Conservation (phyloP, 2,113 vertebrate species). For the Rhadina sibilatrix region DNA sequence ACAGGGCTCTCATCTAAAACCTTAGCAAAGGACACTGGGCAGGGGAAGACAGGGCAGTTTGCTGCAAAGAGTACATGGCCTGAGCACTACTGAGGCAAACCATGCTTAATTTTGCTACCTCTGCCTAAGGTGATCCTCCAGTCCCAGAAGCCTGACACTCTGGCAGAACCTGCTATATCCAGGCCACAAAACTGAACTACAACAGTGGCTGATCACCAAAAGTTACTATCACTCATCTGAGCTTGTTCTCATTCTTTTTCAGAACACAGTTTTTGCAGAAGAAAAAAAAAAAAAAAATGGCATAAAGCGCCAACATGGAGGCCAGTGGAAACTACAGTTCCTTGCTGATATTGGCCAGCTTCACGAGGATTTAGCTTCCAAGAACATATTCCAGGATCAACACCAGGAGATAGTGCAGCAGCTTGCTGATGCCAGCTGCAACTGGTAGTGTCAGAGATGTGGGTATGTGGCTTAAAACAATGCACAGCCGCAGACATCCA, state of each 20-base stretch:
- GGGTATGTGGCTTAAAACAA: background rate
- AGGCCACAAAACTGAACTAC: background rate
- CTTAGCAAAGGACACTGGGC: background rate
- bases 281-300: background rate
- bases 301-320: background rate
- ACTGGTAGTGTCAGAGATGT: background rate
- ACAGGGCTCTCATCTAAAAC: background rate
- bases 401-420: background rate
- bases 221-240: background rate
- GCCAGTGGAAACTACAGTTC: background rate
- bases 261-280: background rate
- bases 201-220: rapidly evolving
- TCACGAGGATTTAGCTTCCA: background rate
- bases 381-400: background rate
- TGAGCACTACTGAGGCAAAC: background rate
- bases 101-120: background rate
- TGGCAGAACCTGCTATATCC: background rate
- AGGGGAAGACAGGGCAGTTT: background rate
- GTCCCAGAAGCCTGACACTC: background rate
- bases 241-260: background rate
- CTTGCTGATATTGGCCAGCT: background rate
- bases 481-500: background rate
- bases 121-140: background rate
- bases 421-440: background rate
- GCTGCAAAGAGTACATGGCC: background rate